A percentile compares a stretch with the other conserved stretches of the same genome.
Evolutionary conservation across 1,140 invertebrate genomes (phyloP).

Genomic region (Pseudomyrmex sp.): DNA sequence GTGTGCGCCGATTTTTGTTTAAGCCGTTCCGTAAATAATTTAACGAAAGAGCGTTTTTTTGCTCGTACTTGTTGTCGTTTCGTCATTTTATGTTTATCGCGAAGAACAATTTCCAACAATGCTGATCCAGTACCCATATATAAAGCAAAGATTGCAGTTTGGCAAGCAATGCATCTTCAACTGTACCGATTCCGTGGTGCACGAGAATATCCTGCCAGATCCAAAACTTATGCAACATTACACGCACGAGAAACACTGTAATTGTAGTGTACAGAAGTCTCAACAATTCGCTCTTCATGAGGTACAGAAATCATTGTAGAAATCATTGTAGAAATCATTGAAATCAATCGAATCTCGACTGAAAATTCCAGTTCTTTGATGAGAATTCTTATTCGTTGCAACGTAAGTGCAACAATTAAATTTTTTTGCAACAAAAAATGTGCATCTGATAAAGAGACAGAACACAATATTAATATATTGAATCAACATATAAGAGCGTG

Average conservation of each 20-base stretch:
- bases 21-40: slow-evolving; percentile 23
- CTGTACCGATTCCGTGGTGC: slow-evolving; percentile 89
- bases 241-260: slow-evolving; percentile 87
- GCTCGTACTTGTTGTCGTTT: slow-evolving; percentile 2
- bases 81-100: neutral
- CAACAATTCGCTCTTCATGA: slow-evolving; percentile 87
- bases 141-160: slow-evolving; percentile 89
- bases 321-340: slow-evolving; percentile 16
- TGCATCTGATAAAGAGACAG: no score
- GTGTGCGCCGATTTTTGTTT: slow-evolving; percentile 13
- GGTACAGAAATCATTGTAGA: slow-evolving; percentile 78
- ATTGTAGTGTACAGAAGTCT: slow-evolving; percentile 87
- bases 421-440: no score
- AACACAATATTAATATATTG: slow-evolving; percentile 9
- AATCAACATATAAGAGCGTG: slow-evolving; percentile 27
- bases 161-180: slow-evolving; percentile 90
- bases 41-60: neutral
- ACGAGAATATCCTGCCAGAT: slow-evolving; percentile 90
- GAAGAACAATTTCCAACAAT: slow-evolving; percentile 75
- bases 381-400: no score
- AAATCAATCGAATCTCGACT: neutral
- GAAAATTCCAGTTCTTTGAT: no score
- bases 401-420: no score
- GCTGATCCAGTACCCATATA: slow-evolving; percentile 88
- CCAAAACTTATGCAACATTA: slow-evolving; percentile 88